Percentiles rank a stretch among this genome's conserved stretches.
phyloP scores from a whole-genome alignment of 2,888 invertebrate genomes.

The Eristalis pertinax region DNA sequence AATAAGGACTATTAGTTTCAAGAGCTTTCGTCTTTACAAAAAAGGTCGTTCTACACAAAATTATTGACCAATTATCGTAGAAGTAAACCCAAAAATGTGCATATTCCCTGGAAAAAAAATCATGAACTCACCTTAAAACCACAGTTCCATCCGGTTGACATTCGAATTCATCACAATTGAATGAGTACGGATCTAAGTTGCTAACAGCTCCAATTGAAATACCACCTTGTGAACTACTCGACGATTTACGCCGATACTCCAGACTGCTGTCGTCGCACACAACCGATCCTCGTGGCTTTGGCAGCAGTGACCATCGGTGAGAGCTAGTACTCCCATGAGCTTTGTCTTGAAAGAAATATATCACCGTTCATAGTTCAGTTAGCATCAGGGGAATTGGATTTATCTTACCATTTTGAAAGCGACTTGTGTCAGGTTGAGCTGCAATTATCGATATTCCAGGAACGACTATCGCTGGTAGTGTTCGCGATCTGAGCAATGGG shows the following conservation, averaged over 20 bases:
- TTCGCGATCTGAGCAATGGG: slow-evolving; percentile 91
- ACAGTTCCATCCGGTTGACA: slow-evolving; percentile 84
- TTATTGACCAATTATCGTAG: neutral
- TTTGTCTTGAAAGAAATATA: slow-evolving; percentile 40
- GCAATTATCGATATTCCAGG: slow-evolving; percentile 92
- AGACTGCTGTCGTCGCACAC: slow-evolving; percentile 80
- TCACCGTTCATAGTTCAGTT: neutral
- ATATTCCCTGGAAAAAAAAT: neutral
- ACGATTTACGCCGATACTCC: slow-evolving; percentile 80
- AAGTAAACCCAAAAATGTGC: neutral
- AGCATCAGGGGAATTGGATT: slow-evolving; percentile 40
- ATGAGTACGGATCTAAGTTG: slow-evolving; percentile 75
- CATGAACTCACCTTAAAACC: slow-evolving; percentile 83
- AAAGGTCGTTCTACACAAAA: neutral
- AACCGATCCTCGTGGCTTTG: slow-evolving; percentile 81
- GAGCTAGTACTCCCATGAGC: slow-evolving; percentile 72
- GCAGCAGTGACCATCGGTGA: slow-evolving; percentile 79
- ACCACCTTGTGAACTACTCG: slow-evolving; percentile 78
- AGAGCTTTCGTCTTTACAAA: neutral
- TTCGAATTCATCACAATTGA: slow-evolving; percentile 82
- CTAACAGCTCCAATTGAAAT: slow-evolving; percentile 64
- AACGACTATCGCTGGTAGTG: slow-evolving; percentile 93
- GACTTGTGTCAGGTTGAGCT: slow-evolving; percentile 88
- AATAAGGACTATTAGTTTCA: too few relatives aligned
- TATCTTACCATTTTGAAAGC: slow-evolving; percentile 82